Percentiles rank a stretch among this genome's conserved stretches.
These are phyloP conservation scores for Cervus canadensis DNA, from an alignment of 2,113 vertebrate species.

Conservation along the genomic window DNA sequence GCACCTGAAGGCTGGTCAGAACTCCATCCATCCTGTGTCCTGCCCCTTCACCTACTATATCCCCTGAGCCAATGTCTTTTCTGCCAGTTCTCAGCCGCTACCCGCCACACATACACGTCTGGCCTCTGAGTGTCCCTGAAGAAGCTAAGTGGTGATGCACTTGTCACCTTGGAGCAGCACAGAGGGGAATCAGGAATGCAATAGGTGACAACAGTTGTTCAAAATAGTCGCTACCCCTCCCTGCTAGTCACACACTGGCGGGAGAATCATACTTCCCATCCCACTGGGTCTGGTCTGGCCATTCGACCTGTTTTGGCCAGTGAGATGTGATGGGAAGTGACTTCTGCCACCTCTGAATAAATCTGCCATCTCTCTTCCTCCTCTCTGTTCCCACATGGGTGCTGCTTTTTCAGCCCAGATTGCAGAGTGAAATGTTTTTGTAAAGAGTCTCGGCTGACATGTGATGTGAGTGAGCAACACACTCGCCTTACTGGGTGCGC, in stretches of 20 bases:
- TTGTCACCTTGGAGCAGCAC: background rate
- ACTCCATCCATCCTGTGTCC: background rate
- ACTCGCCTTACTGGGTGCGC: background rate
- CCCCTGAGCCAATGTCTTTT: background rate
- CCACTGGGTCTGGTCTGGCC: background rate
- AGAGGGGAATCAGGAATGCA: background rate
- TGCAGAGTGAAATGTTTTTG: background rate
- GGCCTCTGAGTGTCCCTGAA: background rate
- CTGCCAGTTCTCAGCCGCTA: background rate
- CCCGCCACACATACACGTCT: fast-evolving
- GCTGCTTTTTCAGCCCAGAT: background rate
- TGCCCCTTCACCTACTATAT: too few relatives aligned
- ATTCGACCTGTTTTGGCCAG: background rate
- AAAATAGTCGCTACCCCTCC: fast-evolving
- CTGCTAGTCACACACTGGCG: fast-evolving
- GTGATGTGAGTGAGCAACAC: background rate
- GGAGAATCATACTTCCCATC: background rate
- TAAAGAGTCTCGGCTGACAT: background rate
- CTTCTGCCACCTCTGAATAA: background rate
- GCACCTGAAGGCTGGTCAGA: background rate
- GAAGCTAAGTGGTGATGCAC: background rate
- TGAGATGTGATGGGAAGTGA: background rate
- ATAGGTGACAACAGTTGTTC: background rate
- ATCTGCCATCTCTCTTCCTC: background rate
- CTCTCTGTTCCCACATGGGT: too few relatives aligned